These are phyloP conservation scores for Oplegnathus fasciatus DNA, from an alignment of 2,113 vertebrate genomes.

Conservation along the genomic window DNA sequence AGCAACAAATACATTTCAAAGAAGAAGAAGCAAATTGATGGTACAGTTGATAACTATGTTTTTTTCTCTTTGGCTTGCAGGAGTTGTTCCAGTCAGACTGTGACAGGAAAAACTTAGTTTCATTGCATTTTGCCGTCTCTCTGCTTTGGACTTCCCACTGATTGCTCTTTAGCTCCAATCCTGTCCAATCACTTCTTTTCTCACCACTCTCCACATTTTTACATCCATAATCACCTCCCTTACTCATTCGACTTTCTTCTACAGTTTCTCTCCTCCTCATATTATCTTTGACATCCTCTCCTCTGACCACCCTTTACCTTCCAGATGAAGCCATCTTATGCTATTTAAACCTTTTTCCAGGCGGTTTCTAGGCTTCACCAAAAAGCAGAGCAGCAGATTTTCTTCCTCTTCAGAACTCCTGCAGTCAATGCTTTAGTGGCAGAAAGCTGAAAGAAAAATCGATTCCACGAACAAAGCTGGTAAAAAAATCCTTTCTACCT, in stretches of 20 bases:
- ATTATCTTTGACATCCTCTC: background rate
- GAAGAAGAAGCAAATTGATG: background rate
- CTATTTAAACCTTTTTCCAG: background rate
- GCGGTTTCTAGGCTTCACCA: background rate
- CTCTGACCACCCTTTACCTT: background rate
- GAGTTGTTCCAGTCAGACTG: background rate
- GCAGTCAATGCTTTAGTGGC: background rate
- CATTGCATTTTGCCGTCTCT: background rate
- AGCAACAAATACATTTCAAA: background rate
- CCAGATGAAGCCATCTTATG: background rate
- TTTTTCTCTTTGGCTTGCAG: background rate
- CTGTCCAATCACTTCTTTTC: background rate
- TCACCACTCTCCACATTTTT: background rate
- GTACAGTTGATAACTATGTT: background rate
- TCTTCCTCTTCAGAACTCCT: background rate
- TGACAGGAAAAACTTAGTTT: background rate
- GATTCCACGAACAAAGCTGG: conserved; percentile 32
- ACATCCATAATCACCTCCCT: background rate
- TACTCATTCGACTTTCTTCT: background rate
- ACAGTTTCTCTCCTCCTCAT: background rate
- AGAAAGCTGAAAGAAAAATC: conserved; percentile 40
- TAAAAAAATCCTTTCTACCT: conserved; percentile 14
- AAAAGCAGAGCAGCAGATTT: background rate
- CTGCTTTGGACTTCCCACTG: background rate
- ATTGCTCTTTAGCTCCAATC: background rate